Evolutionary conservation across 1,140 invertebrate genomes (phyloP), one percentile per base, ranked within the genome.

Genomic region (Drosophila dunni): DNA sequence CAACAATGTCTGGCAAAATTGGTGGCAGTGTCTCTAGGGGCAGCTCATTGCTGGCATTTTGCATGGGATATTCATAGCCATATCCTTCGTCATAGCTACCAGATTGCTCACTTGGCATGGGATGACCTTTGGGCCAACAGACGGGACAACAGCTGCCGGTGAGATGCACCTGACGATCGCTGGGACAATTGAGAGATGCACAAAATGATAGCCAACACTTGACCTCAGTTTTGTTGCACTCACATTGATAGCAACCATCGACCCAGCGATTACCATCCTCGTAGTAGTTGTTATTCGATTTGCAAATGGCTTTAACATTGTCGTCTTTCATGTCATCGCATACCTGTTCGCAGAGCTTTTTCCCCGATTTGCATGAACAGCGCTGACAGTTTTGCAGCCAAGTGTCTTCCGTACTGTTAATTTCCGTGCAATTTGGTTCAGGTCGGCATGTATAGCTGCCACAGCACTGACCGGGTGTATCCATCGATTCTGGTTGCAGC

Each of bases 141-240:
- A 91, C 76, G 3, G 90, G 90, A 61, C 90, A 91, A 63, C 90
- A 91, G 36, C 60, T 69, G 68, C 78, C 74, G 62, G 86, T 91
- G 2, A 91, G 50, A 7, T 15, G 48, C 6, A 91, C 83, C 69
- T 91, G 90, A 13, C 86, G 74, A 15, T 91, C 69, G n/a, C 36
- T 58, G 33, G 90, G 90, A 46, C 90, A 91, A 51, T 79, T 80
- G 11, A 88, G 71, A 13, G 73, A 75, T 5, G 70, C 75, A 48
- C 90, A 91, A 10, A 90, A 75, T 10, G 86, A 69, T 34, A 89
- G 75, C 17, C 76, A 57, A 46, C 91, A 92, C 70, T 91, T 86
- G 24, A 62, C 61, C 50, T 91, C 78, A 7, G 88, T 90, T 51
- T 78, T 77, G 10, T 81, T 78, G 33, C 91, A 92, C 20, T 83